A percentile compares a stretch with the other conserved stretches of the same genome.
These are phyloP conservation scores for Triplophysa yarkandensis DNA, from an alignment of 2,797 vertebrate genomes.

Conservation along the genomic window DNA sequence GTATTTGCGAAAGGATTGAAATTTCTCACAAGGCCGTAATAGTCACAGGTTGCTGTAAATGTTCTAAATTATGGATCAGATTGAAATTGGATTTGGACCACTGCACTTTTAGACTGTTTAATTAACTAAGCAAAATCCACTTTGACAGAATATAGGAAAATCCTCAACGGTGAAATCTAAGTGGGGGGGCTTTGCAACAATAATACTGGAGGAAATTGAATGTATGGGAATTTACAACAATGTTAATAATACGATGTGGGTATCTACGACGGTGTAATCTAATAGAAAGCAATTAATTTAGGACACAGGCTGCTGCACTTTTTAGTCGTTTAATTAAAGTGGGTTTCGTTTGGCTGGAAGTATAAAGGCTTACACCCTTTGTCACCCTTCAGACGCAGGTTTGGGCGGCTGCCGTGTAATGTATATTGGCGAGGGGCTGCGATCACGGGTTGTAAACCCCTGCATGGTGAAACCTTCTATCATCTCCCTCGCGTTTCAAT, in stretches of 20 bases:
- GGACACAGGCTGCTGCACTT: constrained; percentile 84
- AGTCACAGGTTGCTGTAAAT: constrained; percentile 77
- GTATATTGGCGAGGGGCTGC: constrained; percentile 22
- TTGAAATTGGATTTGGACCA: constrained; percentile 80
- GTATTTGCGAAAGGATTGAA: constrained; percentile 74
- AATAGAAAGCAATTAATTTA: constrained; percentile 87
- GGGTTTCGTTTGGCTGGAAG: constrained; percentile 69
- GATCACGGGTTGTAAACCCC: constrained; percentile 32
- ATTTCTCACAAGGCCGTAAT: constrained; percentile 70
- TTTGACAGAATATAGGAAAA: constrained; percentile 75
- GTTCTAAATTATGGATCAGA: constrained; percentile 79
- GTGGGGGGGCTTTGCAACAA: constrained; percentile 67
- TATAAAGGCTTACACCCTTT: constrained; percentile 72
- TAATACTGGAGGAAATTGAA: constrained; percentile 82
- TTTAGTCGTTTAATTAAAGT: constrained; percentile 83
- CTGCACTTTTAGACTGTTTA: constrained; percentile 80
- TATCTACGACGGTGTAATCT: constrained; percentile 81
- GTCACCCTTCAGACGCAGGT: constrained; percentile 46
- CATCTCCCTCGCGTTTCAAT: not conserved
- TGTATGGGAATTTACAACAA: constrained; percentile 83
- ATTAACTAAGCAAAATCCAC: constrained; percentile 79
- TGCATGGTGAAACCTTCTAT: not conserved
- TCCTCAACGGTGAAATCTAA: constrained; percentile 60
- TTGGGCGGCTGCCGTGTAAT: constrained; percentile 33
- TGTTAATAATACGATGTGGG: constrained; percentile 78